These are phyloP conservation scores for Agrilus cyanescens DNA, from an alignment of 2,888 invertebrate species.

Conservation along the genomic window DNA sequence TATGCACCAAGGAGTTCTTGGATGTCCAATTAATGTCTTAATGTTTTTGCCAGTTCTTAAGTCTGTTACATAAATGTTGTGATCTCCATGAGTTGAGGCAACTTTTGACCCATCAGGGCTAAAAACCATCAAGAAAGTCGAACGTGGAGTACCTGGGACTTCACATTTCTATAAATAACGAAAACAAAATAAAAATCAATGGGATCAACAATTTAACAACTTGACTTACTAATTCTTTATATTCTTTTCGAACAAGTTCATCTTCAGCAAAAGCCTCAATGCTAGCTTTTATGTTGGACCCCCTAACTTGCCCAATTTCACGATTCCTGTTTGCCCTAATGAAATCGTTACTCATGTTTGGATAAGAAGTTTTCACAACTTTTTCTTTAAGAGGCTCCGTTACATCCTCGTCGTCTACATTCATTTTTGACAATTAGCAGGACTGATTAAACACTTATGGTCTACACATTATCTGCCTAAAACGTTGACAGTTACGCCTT, in stretches of 20 bases:
- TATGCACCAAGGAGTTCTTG: conserved; percentile 82
- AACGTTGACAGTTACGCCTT: no score
- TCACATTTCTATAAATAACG: conserved; percentile 50
- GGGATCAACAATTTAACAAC: conserved; percentile 2
- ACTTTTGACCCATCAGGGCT: conserved; percentile 77
- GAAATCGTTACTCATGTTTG: conserved; percentile 18
- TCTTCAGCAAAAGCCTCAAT: conserved; percentile 42
- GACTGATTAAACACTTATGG: no score
- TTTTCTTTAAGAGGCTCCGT: conserved; percentile 9
- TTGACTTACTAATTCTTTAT: conserved; percentile 47
- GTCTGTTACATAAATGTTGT: conserved; percentile 76
- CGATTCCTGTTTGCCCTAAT: conserved; percentile 23
- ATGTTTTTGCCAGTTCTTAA: conserved; percentile 66
- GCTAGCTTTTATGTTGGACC: conserved; percentile 5
- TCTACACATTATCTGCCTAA: no score
- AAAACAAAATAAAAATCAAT: conserved; percentile 4
- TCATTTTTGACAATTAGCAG: conserved; percentile 6
- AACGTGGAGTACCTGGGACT: conserved; percentile 61
- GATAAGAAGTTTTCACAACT: conserved; percentile 6
- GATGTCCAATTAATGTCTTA: conserved; percentile 67
- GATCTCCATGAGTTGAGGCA: conserved; percentile 83
- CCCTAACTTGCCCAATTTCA: conserved; percentile 15
- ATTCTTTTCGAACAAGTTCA: conserved; percentile 46
- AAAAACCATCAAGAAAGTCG: conserved; percentile 78
- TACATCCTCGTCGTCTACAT: conserved; percentile 12